phyloP scores from a whole-genome alignment of 2,797 vertebrate species.

The Coreius guichenoti region DNA sequence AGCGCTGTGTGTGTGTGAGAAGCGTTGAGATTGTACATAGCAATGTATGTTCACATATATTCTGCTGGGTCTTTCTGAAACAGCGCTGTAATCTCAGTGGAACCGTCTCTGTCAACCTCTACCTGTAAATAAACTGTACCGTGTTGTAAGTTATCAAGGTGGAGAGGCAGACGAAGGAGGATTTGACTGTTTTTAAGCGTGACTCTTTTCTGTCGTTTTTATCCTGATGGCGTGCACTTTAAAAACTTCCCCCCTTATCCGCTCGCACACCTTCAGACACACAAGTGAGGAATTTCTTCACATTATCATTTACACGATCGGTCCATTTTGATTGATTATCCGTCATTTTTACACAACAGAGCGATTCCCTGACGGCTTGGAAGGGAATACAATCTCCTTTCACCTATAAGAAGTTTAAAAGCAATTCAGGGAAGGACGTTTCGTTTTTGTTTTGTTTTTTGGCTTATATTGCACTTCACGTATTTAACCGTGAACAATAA shows the following conservation, averaged over 20 bases:
- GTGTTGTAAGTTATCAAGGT: conserved; percentile 69
- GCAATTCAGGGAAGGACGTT: conserved; percentile 59
- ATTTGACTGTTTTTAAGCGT: conserved; percentile 74
- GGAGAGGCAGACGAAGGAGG: conserved; percentile 68
- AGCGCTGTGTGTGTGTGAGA: conserved; percentile 38
- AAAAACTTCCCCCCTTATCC: conserved; percentile 63
- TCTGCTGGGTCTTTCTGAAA: conserved; percentile 77
- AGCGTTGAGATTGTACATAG: conserved; percentile 78
- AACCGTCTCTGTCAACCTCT: conserved; percentile 78
- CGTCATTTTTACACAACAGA: conserved; percentile 31
- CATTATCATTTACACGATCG: conserved; percentile 19
- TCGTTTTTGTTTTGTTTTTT: conserved; percentile 17
- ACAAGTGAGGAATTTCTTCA: conserved; percentile 40
- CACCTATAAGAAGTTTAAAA: conserved; percentile 33
- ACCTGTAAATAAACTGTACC: conserved; percentile 72
- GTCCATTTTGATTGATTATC: conserved; percentile 10
- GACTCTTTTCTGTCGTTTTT: conserved; percentile 59
- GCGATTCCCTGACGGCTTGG: conserved; percentile 7
- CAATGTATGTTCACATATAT: conserved; percentile 77
- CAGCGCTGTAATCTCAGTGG: conserved; percentile 79
- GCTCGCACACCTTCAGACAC: conserved; percentile 35
- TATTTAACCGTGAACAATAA: conserved; percentile 56
- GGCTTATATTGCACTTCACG: conserved; percentile 59
- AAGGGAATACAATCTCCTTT: conserved; percentile 6
- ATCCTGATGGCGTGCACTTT: conserved; percentile 80